A percentile compares a stretch with the other conserved stretches of the same genome.
phyloP scores from a whole-genome alignment of 2,797 vertebrate genomes.

The Lacerta agilis region DNA sequence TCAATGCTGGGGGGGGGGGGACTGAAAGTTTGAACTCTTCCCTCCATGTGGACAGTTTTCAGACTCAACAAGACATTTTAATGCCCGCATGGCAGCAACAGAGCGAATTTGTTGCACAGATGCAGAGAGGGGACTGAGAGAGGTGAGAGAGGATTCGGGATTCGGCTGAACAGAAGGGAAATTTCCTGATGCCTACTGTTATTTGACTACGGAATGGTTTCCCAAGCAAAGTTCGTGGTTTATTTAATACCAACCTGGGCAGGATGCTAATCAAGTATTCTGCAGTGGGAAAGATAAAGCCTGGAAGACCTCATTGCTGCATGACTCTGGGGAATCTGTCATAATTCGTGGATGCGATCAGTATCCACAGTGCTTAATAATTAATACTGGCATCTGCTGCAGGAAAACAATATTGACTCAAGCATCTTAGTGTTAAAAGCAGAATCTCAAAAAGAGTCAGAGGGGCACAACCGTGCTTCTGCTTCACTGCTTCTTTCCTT shows the following conservation, averaged over 20 bases:
- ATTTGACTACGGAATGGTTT: conserved; percentile 48
- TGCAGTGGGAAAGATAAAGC: conserved; percentile 10
- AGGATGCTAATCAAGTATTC: conserved; percentile 55
- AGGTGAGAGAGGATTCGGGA: not conserved
- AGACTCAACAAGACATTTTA: not conserved
- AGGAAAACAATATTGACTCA: conserved; percentile 35
- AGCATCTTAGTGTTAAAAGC: not conserved
- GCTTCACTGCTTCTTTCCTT: not conserved
- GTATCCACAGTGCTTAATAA: conserved; percentile 39
- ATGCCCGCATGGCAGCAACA: too few species aligned
- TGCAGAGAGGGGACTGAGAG: not conserved
- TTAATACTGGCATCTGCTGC: conserved; percentile 45
- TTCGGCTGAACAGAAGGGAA: conserved; percentile 45
- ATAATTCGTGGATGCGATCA: conserved; percentile 39
- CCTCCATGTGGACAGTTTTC: not conserved
- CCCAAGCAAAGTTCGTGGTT: conserved; percentile 44
- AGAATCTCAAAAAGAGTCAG: not conserved
- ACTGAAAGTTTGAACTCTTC: too few species aligned
- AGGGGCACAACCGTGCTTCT: not conserved
- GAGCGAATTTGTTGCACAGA: not conserved
- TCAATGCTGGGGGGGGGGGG: not conserved
- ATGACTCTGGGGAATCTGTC: not conserved
- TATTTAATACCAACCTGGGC: conserved; percentile 39
- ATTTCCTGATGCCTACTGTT: not conserved
- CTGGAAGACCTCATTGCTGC: conserved; percentile 36